Evolutionary conservation across 2,888 invertebrate genomes (phyloP).

Genomic region (Candidula unifasciata): DNA sequence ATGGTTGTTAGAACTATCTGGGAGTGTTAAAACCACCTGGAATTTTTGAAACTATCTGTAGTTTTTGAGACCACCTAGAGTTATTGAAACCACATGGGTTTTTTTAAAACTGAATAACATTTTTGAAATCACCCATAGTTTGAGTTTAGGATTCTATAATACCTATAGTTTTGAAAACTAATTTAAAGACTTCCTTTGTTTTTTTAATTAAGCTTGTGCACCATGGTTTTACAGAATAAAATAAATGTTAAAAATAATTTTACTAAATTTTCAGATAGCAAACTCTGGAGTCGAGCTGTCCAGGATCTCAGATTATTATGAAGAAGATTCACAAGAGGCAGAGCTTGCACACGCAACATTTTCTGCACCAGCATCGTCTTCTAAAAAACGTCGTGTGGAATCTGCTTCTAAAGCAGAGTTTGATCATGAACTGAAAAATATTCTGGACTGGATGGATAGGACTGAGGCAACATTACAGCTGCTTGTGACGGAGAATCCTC

Average conservation of each 20-base stretch:
- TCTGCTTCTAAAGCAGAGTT: slow-evolving; percentile 67
- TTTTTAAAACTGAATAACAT: too few species aligned
- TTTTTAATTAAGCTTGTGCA: too few species aligned
- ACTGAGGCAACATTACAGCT: slow-evolving; percentile 74
- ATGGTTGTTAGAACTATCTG: too few species aligned
- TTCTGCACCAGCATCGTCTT: slow-evolving; percentile 50
- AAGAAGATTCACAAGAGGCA: slow-evolving; percentile 56
- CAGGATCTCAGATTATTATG: slow-evolving; percentile 57
- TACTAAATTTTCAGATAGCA: slow-evolving; percentile 67
- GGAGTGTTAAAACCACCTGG: too few species aligned
- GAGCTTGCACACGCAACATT: slow-evolving; percentile 57
- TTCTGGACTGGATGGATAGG: slow-evolving; percentile 75
- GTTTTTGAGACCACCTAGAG: too few species aligned
- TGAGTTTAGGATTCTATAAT: too few species aligned
- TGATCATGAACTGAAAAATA: slow-evolving; percentile 69
- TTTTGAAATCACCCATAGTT: too few species aligned
- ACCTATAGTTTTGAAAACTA: too few species aligned
- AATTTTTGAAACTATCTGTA: too few species aligned
- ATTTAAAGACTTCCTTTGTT: too few species aligned
- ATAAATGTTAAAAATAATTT: background rate
- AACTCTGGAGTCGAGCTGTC: slow-evolving; percentile 75
- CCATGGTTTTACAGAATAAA: background rate
- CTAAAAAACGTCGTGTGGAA: slow-evolving; percentile 65
- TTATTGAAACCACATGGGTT: too few species aligned
- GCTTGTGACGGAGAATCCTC: slow-evolving; percentile 77